Evolutionary conservation across 2,888 invertebrate species (phyloP).

Genomic region (Lycophotia porphyrea): DNA sequence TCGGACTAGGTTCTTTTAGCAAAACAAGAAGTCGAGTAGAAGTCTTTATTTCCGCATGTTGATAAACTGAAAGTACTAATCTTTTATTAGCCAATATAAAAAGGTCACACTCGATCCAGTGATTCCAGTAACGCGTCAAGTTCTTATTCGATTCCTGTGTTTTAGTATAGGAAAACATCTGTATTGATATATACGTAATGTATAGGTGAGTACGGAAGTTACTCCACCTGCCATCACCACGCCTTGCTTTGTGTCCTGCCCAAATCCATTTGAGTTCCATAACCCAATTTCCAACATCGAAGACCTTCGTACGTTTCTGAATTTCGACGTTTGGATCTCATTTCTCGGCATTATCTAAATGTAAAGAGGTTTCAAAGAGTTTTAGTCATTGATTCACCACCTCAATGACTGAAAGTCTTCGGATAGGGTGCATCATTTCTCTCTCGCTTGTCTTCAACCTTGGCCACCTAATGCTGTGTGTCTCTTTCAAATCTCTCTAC

Average conservation of each 20-base stretch:
- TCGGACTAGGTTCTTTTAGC: no score
- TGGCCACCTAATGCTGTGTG: neutral
- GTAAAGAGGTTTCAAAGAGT: neutral
- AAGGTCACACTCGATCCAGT: conserved; percentile 34
- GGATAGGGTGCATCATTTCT: neutral
- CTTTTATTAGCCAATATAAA: conserved; percentile 52
- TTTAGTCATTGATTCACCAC: neutral
- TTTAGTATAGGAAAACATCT: conserved; percentile 46
- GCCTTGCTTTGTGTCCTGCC: neutral
- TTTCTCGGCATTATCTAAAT: neutral
- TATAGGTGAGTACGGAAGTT: conserved; percentile 15
- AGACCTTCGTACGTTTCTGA: neutral
- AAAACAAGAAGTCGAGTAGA: no score
- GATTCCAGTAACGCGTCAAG: conserved; percentile 38
- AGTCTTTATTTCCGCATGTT: conserved; percentile 15
- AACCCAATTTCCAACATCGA: neutral
- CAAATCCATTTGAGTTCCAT: neutral
- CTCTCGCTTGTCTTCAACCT: neutral
- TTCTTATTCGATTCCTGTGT: conserved; percentile 44
- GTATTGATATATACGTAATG: conserved; percentile 1
- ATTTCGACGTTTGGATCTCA: neutral
- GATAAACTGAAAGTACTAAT: conserved; percentile 29
- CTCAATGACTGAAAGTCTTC: no score
- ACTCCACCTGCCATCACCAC: neutral
- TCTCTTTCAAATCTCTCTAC: neutral